A percentile compares a stretch with the other conserved stretches of the same genome.
phyloP scores from a whole-genome alignment of 2,113 vertebrate species.

The Ptilonorhynchus violaceus region DNA sequence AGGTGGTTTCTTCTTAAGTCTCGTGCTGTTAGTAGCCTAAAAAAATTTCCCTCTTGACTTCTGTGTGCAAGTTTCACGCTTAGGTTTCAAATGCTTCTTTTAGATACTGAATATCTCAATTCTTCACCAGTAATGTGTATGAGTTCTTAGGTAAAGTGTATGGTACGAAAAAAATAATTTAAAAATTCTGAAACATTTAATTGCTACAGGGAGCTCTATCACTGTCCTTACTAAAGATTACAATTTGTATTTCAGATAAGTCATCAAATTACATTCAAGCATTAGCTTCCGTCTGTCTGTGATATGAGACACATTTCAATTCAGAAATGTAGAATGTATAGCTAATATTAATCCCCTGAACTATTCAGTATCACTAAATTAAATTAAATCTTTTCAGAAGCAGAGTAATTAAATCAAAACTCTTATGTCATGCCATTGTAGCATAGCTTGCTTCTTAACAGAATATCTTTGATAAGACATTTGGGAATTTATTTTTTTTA shows the following conservation, averaged over 20 bases:
- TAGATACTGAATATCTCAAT: background rate
- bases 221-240: background rate
- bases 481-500: background rate
- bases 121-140: background rate
- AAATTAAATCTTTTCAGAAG: background rate
- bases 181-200: background rate
- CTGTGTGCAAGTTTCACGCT: background rate
- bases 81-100: background rate
- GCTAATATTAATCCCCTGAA: background rate
- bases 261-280: background rate
- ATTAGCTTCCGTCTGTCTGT: background rate
- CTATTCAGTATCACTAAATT: background rate
- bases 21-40: background rate
- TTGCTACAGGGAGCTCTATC: background rate
- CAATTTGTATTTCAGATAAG: background rate
- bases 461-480: background rate
- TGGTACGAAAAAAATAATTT: background rate
- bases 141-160: background rate
- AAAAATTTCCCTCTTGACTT: background rate
- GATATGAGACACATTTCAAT: background rate
- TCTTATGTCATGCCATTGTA: background rate
- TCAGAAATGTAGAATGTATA: background rate
- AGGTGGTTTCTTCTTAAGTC: background rate
- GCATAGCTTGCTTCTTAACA: background rate
- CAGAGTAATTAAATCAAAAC: background rate